phyloP scores from a whole-genome alignment of 2,113 vertebrate species.

The Recurvirostra avosetta region DNA sequence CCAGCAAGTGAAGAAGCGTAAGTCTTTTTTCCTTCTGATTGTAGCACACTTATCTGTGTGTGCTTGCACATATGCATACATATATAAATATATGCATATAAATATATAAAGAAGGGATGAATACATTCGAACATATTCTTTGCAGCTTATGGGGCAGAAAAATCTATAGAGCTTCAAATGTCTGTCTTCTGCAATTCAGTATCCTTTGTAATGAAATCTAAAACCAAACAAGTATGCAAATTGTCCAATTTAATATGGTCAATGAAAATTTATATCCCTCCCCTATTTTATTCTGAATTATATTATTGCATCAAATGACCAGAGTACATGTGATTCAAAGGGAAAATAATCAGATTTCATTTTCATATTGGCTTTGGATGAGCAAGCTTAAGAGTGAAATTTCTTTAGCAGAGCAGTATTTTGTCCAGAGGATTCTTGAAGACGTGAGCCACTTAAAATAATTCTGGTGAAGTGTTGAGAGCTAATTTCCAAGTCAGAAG shows the following conservation, averaged over 20 bases:
- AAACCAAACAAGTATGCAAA: not conserved
- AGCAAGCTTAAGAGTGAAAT: not conserved
- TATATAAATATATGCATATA: not conserved
- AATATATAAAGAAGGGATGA: not conserved
- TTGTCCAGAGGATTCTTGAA: not conserved
- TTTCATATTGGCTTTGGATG: not conserved
- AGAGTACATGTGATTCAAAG: not conserved
- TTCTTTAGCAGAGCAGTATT: not conserved
- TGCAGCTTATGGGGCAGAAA: not conserved
- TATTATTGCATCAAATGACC: conserved; percentile 1
- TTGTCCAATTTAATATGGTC: not conserved
- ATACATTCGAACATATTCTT: not conserved
- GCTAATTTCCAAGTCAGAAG: not conserved
- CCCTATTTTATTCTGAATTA: conserved; percentile 6
- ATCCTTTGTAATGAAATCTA: conserved; percentile 32
- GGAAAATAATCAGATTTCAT: not conserved
- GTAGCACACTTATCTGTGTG: not conserved
- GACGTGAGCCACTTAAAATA: not conserved
- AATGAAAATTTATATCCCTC: not conserved
- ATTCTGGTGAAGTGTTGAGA: not conserved
- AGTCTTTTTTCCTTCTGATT: not conserved
- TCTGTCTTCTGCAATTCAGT: not conserved
- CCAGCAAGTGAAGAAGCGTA: not conserved
- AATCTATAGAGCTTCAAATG: not conserved
- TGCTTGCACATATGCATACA: not conserved